Evolutionary conservation across 2,113 vertebrate species (phyloP).

Genomic region (Chloroceryle aenea): DNA sequence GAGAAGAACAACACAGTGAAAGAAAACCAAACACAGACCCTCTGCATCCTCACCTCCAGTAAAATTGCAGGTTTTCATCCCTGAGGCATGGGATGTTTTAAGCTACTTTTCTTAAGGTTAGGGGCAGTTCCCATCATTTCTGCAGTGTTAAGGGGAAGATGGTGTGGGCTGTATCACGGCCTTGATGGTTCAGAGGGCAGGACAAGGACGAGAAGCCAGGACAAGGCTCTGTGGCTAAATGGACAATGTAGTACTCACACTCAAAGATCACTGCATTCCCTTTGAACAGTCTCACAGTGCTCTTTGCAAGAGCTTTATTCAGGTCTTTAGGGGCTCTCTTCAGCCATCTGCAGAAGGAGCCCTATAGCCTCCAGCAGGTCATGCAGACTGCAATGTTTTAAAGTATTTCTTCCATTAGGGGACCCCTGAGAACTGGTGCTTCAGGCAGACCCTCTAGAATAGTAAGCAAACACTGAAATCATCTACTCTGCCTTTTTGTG

Average conservation of each 20-base stretch:
- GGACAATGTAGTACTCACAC: background rate
- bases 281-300: background rate
- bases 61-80: background rate
- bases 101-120: background rate
- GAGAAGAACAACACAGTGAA: background rate
- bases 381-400: background rate
- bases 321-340: background rate
- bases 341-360: background rate
- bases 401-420: constrained; percentile 5
- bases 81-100: background rate
- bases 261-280: background rate
- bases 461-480: background rate
- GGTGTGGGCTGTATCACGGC: background rate
- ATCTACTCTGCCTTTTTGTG: background rate
- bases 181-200: background rate
- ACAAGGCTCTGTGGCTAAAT: background rate
- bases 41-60: background rate
- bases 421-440: background rate
- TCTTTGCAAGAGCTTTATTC: background rate
- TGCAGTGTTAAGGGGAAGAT: background rate
- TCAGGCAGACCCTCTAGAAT: background rate
- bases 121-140: background rate
- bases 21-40: background rate
- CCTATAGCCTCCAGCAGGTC: background rate
- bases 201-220: background rate